A percentile compares a stretch with the other conserved stretches of the same genome.
phyloP scores from a whole-genome alignment of 92 coral and sea anemone genomes.

The Phymanthus crucifer region DNA sequence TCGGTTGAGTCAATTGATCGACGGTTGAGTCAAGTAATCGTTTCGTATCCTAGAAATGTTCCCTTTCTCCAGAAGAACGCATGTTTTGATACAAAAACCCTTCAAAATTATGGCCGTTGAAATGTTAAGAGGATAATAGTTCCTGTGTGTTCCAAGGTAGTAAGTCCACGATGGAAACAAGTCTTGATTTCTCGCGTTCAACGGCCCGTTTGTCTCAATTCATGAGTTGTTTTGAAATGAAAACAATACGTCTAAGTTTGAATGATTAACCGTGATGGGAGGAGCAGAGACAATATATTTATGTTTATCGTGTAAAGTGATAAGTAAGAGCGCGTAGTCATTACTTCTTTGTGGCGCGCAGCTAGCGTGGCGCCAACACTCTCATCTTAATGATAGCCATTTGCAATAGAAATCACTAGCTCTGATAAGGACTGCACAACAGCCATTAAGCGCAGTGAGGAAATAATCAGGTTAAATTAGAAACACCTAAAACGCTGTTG shows the following conservation, averaged over 20 bases:
- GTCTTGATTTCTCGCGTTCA: conserved; percentile 17
- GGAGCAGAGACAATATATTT: conserved; percentile 57
- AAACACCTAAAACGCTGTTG: conserved; percentile 42
- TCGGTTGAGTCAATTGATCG: conserved; percentile 40
- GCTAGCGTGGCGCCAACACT: conserved; percentile 84
- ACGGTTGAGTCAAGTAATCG: conserved; percentile 61
- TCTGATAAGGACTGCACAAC: conserved; percentile 58
- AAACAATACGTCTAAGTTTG: conserved; percentile 15
- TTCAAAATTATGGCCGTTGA: conserved; percentile 11
- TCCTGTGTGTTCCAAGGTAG: not conserved
- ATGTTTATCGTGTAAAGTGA: conserved; percentile 70
- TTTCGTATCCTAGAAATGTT: conserved; percentile 66
- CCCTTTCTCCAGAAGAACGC: conserved; percentile 53
- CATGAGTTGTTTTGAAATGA: conserved; percentile 15
- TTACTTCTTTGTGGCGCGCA: conserved; percentile 64
- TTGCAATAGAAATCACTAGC: conserved; percentile 73
- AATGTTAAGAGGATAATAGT: not conserved
- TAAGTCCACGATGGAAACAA: not conserved
- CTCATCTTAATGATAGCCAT: conserved; percentile 74
- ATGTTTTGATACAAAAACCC: conserved; percentile 12
- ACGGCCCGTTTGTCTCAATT: conserved; percentile 22
- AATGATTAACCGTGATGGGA: conserved; percentile 29
- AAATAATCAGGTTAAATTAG: conserved; percentile 59
- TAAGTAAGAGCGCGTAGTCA: conserved; percentile 63
- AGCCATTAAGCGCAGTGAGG: conserved; percentile 63